Evolutionary conservation across 2,113 vertebrate species (phyloP), one percentile per base, ranked within the genome.

Genomic region (Pteropus alecto): DNA sequence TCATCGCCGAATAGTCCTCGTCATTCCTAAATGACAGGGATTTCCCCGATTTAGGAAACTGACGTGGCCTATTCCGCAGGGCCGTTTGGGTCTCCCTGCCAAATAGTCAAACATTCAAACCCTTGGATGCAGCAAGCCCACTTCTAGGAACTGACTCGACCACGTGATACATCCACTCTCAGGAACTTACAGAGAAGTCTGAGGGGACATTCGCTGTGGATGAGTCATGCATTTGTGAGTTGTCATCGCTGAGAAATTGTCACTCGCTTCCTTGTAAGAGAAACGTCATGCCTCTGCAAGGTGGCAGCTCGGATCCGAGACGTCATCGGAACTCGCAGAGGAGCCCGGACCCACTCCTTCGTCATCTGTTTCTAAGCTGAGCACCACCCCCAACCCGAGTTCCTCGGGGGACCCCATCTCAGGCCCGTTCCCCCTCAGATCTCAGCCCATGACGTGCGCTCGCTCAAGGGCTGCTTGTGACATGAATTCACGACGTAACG

Each of bases 401-500:
- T 26, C n/a, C 30, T 48, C 14, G 16, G 76, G 63, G 15, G 58
- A 16, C 58, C 41, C 2, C 12, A 1, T 2, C 24, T 79, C n/a
- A 35, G 70, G 65, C 56, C 28, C 28, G 15, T 11, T 24, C 3
- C 58, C 21, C 33, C 67, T 74, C 87, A 76, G 35, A 41, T 41
- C 30, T 12, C 6, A 4, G 14, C 3, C 7, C n/a, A 6, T 9
- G 28, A 3, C 28, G 1, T 6, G 16, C 63, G 16, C 19, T 6
- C 10, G 46, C 46, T 46, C 46, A 10, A 12, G 22, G 5, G 76
- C 67, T 60, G 6, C 33, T 54, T 85, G 88, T 76, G 61, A n/a
- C n/a, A 33, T 18, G 9, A 60, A n/a, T 92, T 19, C 11, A 16
- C 58, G 41, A 54, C 26, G 21, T 35, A 28, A 15, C 38, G 11